A percentile compares a stretch with the other conserved stretches of the same genome.
Evolutionary conservation across 2,797 vertebrate species (phyloP).

Genomic region (Fringilla coelebs): DNA sequence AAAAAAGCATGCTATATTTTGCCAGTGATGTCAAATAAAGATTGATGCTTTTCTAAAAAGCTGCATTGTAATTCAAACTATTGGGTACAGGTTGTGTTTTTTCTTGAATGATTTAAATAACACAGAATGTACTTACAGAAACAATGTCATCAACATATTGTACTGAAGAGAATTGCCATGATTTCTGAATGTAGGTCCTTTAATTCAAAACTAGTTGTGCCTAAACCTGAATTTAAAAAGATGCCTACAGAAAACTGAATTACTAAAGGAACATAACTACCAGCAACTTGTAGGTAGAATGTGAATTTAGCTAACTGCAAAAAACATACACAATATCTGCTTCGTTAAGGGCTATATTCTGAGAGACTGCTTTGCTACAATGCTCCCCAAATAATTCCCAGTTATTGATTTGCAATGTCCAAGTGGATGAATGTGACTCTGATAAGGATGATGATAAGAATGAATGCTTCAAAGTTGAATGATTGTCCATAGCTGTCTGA

Average conservation of each 20-base stretch:
- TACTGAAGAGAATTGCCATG: background rate
- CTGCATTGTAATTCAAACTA: background rate
- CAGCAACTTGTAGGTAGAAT: background rate
- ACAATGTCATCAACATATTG: background rate
- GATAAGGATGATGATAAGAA: background rate
- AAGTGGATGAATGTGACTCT: background rate
- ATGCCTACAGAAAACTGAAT: background rate
- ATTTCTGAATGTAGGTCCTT: background rate
- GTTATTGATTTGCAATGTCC: conserved; percentile 14
- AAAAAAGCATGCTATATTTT: background rate
- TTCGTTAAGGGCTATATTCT: background rate
- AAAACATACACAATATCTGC: background rate
- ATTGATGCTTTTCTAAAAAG: background rate
- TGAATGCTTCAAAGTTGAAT: background rate
- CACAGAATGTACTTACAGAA: background rate
- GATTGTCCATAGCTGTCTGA: background rate
- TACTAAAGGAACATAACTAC: background rate
- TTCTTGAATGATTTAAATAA: background rate
- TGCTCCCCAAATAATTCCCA: background rate
- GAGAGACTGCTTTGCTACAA: background rate
- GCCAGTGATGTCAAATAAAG: background rate
- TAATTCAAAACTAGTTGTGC: background rate
- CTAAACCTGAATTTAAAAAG: background rate
- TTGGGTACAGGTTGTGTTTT: background rate
- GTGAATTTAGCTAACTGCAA: background rate